Base-by-base conservation (phyloP, 2,888 invertebrate genomes). In the Drosophila kanekoi region DNA sequence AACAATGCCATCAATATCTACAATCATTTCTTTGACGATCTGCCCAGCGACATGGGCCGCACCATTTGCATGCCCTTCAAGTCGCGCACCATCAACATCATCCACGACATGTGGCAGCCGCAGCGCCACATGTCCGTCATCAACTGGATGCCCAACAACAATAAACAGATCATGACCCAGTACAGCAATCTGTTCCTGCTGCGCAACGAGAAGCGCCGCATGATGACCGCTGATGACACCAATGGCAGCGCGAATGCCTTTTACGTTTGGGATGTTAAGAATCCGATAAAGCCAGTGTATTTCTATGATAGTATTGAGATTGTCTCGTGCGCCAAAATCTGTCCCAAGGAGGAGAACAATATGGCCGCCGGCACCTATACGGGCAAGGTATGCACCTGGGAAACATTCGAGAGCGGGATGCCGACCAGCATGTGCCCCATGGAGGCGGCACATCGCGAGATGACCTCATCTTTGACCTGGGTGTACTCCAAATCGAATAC, bases 401-500 rank as follows among this genome's bases (percentile, higher is more conserved):
- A 97, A 88, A 94, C 95, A 51, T 94, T 98, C 18, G 95, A 95
- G 90, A 96, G 97, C 1, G 94, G 95, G 0, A 95, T 95, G 79
- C 96, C 97, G 0, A 94, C 95, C 0, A 96, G 95, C 51, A 92
- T 94, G 44, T 96, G 96, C 65, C 94, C 95, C 0, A 94, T 97
- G n/a, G 97, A 97, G 89, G 94, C 94, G 61, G 96, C 97, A 62
- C 98, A 98, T 91, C 85, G 94, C 93, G 98, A 98, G 92, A 95
- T 96, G 0, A 97, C 96, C 1, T 94, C 96, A 61, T 95, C 96
- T 74, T 94, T 97, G 0, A 93, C 97, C 6, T 99, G 98, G 96
- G 96, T 98, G 32, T 96, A 97, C 89, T 98, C 98, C 0, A 99
- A 99, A 93, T 96, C 96, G 1, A 97, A 98, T 33, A 96, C 97